phyloP scores from a whole-genome alignment of 2,797 vertebrate species.

The Vireo griseus region DNA sequence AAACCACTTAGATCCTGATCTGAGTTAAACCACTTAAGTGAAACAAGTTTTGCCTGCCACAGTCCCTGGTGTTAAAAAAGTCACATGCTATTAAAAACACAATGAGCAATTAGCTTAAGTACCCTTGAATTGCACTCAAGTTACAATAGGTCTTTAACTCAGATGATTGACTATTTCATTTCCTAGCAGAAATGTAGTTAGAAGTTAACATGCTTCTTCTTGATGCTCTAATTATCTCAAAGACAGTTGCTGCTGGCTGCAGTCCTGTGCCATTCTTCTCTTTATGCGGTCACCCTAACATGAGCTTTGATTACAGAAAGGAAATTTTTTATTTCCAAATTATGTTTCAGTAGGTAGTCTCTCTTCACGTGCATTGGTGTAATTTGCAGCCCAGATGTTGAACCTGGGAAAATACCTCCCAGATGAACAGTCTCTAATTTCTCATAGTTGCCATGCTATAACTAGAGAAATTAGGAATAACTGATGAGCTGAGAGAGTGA shows the following conservation, averaged over 20 bases:
- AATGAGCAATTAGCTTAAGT: constrained; percentile 18
- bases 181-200: not conserved
- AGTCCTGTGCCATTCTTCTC: not conserved
- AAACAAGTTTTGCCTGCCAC: not conserved
- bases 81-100: not conserved
- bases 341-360: not conserved
- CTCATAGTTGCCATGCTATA: not conserved
- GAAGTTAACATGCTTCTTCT: not conserved
- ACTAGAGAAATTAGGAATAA: not conserved
- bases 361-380: not conserved
- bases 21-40: not conserved
- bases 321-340: not conserved
- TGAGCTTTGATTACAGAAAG: not conserved
- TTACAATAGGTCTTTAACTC: constrained; percentile 4
- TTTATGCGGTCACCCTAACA: not conserved
- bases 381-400: not conserved
- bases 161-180: not conserved
- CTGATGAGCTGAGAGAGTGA: not conserved
- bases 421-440: not conserved
- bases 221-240: not conserved
- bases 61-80: not conserved
- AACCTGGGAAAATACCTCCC: not conserved
- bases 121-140: not conserved
- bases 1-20: not conserved
- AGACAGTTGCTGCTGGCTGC: not conserved